These are phyloP conservation scores for Bombycilla garrulus DNA, from an alignment of 2,113 vertebrate genomes.

Conservation along the genomic window DNA sequence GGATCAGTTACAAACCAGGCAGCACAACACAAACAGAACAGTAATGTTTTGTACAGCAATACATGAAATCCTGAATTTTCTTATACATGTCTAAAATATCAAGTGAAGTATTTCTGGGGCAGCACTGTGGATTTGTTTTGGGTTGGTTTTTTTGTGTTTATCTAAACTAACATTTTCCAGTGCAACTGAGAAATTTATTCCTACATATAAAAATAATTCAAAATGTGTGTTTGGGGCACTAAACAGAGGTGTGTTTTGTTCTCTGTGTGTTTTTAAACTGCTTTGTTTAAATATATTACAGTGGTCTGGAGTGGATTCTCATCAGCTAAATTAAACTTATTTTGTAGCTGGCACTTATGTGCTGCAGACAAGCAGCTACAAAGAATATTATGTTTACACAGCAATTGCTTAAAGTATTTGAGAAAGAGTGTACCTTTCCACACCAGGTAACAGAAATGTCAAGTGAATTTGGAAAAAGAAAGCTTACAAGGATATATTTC, in stretches of 20 bases:
- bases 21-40: background rate
- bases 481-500: background rate
- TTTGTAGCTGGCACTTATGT: background rate
- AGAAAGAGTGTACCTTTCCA: background rate
- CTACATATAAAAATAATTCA: background rate
- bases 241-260: constrained; percentile 13
- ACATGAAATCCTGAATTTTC: background rate
- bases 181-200: background rate
- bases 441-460: background rate
- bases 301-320: background rate
- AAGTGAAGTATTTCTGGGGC: background rate
- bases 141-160: background rate
- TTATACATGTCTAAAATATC: background rate
- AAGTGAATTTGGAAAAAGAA: background rate
- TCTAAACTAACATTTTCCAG: constrained; percentile 18
- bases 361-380: background rate
- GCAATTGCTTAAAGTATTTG: background rate
- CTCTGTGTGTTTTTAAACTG: background rate
- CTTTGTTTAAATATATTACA: constrained; percentile 1
- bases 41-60: background rate
- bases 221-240: background rate
- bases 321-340: background rate
- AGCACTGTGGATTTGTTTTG: background rate
- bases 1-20: background rate
- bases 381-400: background rate